phyloP scores from a whole-genome alignment of 2,797 vertebrate species.

The Xenopus petersii region DNA sequence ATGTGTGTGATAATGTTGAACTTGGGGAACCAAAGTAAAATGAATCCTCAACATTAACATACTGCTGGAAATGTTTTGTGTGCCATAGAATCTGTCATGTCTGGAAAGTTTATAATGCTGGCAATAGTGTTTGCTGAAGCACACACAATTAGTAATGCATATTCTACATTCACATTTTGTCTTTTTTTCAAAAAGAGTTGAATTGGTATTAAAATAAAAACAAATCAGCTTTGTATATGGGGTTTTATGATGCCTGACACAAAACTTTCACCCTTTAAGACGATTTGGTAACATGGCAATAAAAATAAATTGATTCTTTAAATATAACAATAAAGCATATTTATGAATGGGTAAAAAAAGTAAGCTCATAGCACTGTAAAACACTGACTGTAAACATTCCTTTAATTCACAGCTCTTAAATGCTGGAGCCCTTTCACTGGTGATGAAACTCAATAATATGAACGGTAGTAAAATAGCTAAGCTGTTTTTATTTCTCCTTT shows the following conservation, averaged over 20 bases:
- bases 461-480: background rate
- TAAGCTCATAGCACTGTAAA: slow-evolving; percentile 16
- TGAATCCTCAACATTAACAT: background rate
- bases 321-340: slow-evolving; percentile 47
- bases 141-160: slow-evolving; percentile 3
- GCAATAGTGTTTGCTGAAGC: slow-evolving; percentile 6
- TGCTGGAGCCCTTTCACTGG: slow-evolving; percentile 3
- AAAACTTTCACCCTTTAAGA: slow-evolving; percentile 41
- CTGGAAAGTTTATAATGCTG: background rate
- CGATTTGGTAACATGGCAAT: slow-evolving; percentile 29
- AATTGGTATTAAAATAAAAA: slow-evolving; percentile 47
- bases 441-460: slow-evolving; percentile 4
- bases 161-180: background rate
- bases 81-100: background rate
- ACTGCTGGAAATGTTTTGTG: background rate
- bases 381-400: slow-evolving; percentile 3
- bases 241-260: slow-evolving; percentile 45
- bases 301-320: slow-evolving; percentile 49
- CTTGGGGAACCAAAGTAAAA: background rate
- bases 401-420: slow-evolving; percentile 4
- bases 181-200: slow-evolving; percentile 17
- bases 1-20: background rate
- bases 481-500: too few relatives aligned
- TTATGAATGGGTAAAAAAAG: slow-evolving; percentile 46
- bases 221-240: slow-evolving; percentile 36